A percentile compares a stretch with the other conserved stretches of the same genome.
These are phyloP conservation scores for Penelope pileata DNA, from an alignment of 2,113 vertebrate genomes.

Conservation along the genomic window DNA sequence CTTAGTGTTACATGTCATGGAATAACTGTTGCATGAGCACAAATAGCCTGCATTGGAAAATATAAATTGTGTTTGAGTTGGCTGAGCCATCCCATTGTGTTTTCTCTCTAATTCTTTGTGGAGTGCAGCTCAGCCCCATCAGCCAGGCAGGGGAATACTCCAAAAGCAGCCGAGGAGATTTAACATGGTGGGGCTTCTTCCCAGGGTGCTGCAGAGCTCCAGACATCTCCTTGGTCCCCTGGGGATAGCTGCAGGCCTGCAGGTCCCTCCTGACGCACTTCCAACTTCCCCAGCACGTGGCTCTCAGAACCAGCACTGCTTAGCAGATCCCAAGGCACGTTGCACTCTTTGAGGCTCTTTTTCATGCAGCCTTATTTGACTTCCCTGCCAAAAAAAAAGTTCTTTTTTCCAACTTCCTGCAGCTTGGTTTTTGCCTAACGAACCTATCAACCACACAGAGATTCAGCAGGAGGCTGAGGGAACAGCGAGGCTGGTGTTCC, in stretches of 20 bases:
- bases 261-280: not conserved
- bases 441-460: not conserved
- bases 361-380: not conserved
- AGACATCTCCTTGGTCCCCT: not conserved
- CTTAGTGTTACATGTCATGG: not conserved
- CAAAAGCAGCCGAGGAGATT: not conserved
- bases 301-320: not conserved
- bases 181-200: not conserved
- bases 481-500: no score
- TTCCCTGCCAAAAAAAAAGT: not conserved
- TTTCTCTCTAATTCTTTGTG: not conserved
- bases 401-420: not conserved
- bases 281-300: not conserved
- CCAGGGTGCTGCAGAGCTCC: not conserved
- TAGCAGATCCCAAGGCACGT: not conserved
- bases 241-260: not conserved
- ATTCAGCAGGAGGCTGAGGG: not conserved
- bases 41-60: not conserved
- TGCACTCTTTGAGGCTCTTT: not conserved
- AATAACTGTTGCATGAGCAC: not conserved
- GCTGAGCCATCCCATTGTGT: not conserved
- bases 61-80: not conserved
- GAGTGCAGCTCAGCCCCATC: not conserved
- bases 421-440: not conserved
- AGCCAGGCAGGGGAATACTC: not conserved